Base-by-base conservation (phyloP, 2,113 vertebrate species). In the Microcebus murinus region DNA sequence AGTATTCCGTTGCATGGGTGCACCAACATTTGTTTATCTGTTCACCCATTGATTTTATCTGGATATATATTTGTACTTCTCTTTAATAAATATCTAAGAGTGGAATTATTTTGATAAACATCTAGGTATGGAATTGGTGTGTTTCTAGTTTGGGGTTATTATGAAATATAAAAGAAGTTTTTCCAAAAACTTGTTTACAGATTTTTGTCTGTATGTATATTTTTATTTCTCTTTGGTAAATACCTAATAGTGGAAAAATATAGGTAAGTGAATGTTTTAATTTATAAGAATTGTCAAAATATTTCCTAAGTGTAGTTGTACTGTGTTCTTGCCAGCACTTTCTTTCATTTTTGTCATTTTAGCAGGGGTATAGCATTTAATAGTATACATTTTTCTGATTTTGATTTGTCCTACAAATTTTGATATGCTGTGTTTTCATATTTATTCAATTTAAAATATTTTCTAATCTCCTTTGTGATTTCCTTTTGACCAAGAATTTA, bases 1-100 rank as follows among this genome's bases (percentile, higher is more conserved):
- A n/a, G 6, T 59, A 27, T 12, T 71, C 36, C 36, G 1, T n/a
- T 42, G 0, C 55, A 34, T n/a, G 57, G 6, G 4, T 1, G 5
- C 29, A 34, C 14, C 55, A 15, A 36, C 25, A 21, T 52, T 87
- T 36, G 25, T 86, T 59, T 61, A 74, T 70, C 31, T 52, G 13
- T 27, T 42, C 7, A 29, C 21, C 7, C 18, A 27, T 4, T 10
- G 10, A 36, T 57, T 45, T 70, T 68, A 11, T 36, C 29, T 59
- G 39, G 39, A 23, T 20, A 31, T 13, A 14, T 31, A 61, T 21
- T 31, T 79, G 14, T 79, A 36, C 48, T 68, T 67, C 23, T 59
- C 61, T 81, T 36, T 79, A 73, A 21, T 77, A 57, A 57, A 27
- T 86, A 57, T 71, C 15, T 70, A 67, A 27, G 42, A 83, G 36